phyloP scores from a whole-genome alignment of 2,113 vertebrate genomes.

The Acanthochromis polyacanthus region DNA sequence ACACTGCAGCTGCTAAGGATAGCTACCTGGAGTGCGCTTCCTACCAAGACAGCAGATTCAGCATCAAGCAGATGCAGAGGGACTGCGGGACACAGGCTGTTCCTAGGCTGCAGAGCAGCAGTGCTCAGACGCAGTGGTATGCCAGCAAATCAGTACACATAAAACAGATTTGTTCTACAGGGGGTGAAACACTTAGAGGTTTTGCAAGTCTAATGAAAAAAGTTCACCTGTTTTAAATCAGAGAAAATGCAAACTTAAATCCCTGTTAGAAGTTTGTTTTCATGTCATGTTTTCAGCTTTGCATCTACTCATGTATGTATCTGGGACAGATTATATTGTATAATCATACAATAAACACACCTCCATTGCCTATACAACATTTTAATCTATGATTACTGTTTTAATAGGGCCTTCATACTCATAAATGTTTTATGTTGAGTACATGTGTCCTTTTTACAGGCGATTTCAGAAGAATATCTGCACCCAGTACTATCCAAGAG shows the following conservation, averaged over 20 bases:
- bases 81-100: slow-evolving; percentile 83
- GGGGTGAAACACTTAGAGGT: neutral
- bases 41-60: slow-evolving; percentile 89
- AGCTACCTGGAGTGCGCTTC: slow-evolving; percentile 83
- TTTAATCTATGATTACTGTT: too few species aligned
- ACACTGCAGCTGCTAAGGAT: slow-evolving; percentile 80
- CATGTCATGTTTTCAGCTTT: neutral
- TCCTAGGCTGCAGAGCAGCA: slow-evolving; percentile 74
- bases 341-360: too few species aligned
- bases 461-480: slow-evolving; percentile 85
- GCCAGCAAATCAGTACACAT: slow-evolving; percentile 12
- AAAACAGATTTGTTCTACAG: slow-evolving; percentile 22
- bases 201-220: neutral
- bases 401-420: too few species aligned
- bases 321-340: too few species aligned
- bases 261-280: neutral
- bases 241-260: neutral
- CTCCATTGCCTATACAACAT: too few species aligned
- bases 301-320: neutral
- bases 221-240: slow-evolving; percentile 2
- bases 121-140: slow-evolving; percentile 91
- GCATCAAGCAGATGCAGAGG: slow-evolving; percentile 86
- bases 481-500: slow-evolving; percentile 86
- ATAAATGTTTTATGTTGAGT: too few species aligned
- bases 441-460: slow-evolving; percentile 78